Conservation (phyloP, 2,113 vertebrate genomes). For the Tetraodon nigroviridis region DNA sequence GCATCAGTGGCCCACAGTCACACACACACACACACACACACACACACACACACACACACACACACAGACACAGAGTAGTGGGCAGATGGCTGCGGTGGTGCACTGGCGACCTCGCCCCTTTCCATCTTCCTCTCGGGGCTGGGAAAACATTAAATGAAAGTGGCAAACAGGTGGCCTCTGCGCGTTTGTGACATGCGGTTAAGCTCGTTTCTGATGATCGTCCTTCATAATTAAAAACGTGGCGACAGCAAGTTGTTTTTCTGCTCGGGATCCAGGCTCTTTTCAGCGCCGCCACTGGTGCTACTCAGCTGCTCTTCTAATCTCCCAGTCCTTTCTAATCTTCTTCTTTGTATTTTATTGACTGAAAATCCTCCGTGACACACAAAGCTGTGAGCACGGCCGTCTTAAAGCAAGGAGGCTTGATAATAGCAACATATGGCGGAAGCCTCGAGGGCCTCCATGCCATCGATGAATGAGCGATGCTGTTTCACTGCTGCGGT, state of each 20-base stretch:
- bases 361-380: slow-evolving; percentile 37
- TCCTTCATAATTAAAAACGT: too few species aligned
- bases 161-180: slow-evolving; percentile 48
- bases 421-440: slow-evolving; percentile 57
- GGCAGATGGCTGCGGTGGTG: slow-evolving; percentile 57
- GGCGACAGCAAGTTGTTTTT: too few species aligned
- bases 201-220: slow-evolving; percentile 2
- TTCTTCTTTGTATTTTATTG: slow-evolving; percentile 33
- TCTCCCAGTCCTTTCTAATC: slow-evolving; percentile 32
- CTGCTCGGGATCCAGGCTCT: background rate
- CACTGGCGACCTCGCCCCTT: slow-evolving; percentile 33
- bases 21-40: slow-evolving; percentile 20
- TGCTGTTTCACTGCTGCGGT: slow-evolving; percentile 27
- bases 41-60: slow-evolving; percentile 17
- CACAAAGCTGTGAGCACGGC: slow-evolving; percentile 9
- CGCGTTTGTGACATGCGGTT: slow-evolving; percentile 19
- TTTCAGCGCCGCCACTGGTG: background rate
- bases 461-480: slow-evolving; percentile 21
- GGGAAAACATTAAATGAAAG: slow-evolving; percentile 36
- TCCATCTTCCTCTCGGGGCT: slow-evolving; percentile 38
- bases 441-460: slow-evolving; percentile 34
- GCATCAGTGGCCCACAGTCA: slow-evolving; percentile 9
- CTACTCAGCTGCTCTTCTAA: slow-evolving; percentile 13
- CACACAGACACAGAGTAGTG: slow-evolving; percentile 9
- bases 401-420: slow-evolving; percentile 34